These are phyloP conservation scores for Oligia strigilis DNA, from an alignment of 2,888 invertebrate genomes.

Conservation along the genomic window DNA sequence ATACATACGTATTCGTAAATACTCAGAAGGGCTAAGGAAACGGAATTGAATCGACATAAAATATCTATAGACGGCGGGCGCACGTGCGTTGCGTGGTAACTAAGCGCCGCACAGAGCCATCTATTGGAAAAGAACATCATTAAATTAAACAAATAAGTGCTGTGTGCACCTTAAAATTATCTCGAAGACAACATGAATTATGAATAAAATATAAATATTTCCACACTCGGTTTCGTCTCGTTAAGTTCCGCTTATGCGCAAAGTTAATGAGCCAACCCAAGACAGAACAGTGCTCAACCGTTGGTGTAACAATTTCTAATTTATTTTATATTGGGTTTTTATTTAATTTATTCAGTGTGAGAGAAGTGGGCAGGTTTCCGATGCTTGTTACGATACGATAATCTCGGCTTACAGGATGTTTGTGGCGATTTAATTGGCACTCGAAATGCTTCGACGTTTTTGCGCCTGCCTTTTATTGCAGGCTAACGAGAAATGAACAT, in stretches of 20 bases:
- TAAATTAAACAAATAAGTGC: constrained; percentile 64
- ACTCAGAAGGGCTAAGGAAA: constrained; percentile 43
- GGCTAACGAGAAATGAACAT: constrained; percentile 78
- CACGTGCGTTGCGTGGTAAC: constrained; percentile 50
- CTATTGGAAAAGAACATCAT: constrained; percentile 57
- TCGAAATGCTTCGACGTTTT: constrained; percentile 84
- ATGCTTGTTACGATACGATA: constrained; percentile 89
- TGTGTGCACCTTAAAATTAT: constrained; percentile 61
- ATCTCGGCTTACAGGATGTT: constrained; percentile 89
- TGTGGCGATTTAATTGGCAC: constrained; percentile 89
- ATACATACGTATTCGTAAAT: constrained; percentile 32
- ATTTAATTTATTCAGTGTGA: constrained; percentile 89
- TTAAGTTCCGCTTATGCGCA: constrained; percentile 75
- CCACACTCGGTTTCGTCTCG: constrained; percentile 68
- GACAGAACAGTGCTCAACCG: constrained; percentile 70
- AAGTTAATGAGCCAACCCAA: constrained; percentile 81
- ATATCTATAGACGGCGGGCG: constrained; percentile 39
- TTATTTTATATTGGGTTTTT: constrained; percentile 88
- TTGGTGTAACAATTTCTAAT: constrained; percentile 81
- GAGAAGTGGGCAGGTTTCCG: constrained; percentile 86
- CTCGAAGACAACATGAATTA: constrained; percentile 71
- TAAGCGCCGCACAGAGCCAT: constrained; percentile 53
- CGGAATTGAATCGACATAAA: constrained; percentile 40
- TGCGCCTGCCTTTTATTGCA: constrained; percentile 83
- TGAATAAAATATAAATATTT: constrained; percentile 72